Evolutionary conservation across 2,888 invertebrate species (phyloP).

Genomic region (Xylophagus ater): DNA sequence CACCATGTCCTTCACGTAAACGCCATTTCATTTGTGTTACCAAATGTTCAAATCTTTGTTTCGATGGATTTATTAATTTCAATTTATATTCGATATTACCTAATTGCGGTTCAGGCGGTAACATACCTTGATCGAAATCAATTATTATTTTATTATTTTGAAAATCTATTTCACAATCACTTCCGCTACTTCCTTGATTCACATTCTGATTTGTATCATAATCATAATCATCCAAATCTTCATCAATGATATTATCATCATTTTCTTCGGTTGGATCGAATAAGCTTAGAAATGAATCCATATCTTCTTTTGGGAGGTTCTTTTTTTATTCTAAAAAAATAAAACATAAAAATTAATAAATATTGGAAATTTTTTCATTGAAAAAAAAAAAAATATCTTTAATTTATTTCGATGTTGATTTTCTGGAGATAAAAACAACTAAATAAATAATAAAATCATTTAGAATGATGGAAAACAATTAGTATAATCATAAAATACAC

Average conservation of each 20-base stretch:
- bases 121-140: constrained; percentile 50
- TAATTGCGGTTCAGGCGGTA: constrained; percentile 86
- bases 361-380: too few species aligned
- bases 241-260: constrained; percentile 32
- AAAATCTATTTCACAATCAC: constrained; percentile 20
- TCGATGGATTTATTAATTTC: constrained; percentile 84
- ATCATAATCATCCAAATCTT: constrained; percentile 23
- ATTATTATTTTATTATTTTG: constrained; percentile 33
- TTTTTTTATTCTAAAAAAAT: too few species aligned
- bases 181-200: constrained; percentile 23
- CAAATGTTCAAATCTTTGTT: constrained; percentile 85
- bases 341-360: too few species aligned
- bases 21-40: constrained; percentile 99
- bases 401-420: too few species aligned
- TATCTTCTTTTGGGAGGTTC: too few species aligned
- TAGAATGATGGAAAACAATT: too few species aligned
- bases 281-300: constrained; percentile 75
- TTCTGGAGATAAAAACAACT: too few species aligned
- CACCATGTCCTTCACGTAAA: constrained; percentile 87
- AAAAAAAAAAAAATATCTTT: too few species aligned
- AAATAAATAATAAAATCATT: too few species aligned
- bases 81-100: constrained; percentile 96
- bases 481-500: too few species aligned
- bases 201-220: constrained; percentile 23
- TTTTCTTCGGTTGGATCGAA: constrained; percentile 55